Evolutionary conservation across 2,797 vertebrate species (phyloP).

Genomic region (Tragopan temminckii): DNA sequence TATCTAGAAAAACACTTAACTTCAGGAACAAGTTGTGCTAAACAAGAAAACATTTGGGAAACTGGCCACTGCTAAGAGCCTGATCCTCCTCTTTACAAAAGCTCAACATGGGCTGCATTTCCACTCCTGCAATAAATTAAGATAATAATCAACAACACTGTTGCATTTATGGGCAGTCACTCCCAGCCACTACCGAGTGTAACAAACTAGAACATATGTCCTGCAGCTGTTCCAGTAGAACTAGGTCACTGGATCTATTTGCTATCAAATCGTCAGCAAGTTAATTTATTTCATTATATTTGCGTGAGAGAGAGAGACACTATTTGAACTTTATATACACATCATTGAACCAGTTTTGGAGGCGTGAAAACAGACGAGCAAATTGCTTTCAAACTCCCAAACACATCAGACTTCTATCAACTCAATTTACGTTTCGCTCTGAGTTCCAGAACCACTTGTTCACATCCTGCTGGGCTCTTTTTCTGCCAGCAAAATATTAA

Average conservation of each 20-base stretch:
- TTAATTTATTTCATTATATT: constrained; percentile 8
- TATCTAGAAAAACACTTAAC: not conserved
- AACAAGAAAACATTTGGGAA: not conserved
- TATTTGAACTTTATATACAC: not conserved
- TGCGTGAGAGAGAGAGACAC: not conserved
- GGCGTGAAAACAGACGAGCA: not conserved
- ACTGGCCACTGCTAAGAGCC: not conserved
- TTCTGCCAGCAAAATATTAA: not conserved
- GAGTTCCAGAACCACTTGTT: not conserved
- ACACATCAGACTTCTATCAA: accelerated
- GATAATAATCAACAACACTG: not conserved
- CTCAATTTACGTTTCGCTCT: not conserved
- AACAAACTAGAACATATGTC: constrained; percentile 12
- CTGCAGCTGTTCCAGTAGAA: constrained; percentile 25
- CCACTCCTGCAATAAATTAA: not conserved
- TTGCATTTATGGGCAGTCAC: not conserved
- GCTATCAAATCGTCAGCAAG: not conserved
- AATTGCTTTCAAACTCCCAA: not conserved
- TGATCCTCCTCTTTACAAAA: not conserved
- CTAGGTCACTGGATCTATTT: not conserved
- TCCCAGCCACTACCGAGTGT: not conserved
- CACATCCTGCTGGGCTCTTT: not conserved
- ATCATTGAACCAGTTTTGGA: not conserved
- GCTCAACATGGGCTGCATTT: not conserved
- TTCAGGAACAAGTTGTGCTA: not conserved